Percentiles rank a stretch among this genome's conserved stretches.
These are phyloP conservation scores for Acleris holmiana DNA, from an alignment of 2,888 invertebrate genomes.

Conservation along the genomic window DNA sequence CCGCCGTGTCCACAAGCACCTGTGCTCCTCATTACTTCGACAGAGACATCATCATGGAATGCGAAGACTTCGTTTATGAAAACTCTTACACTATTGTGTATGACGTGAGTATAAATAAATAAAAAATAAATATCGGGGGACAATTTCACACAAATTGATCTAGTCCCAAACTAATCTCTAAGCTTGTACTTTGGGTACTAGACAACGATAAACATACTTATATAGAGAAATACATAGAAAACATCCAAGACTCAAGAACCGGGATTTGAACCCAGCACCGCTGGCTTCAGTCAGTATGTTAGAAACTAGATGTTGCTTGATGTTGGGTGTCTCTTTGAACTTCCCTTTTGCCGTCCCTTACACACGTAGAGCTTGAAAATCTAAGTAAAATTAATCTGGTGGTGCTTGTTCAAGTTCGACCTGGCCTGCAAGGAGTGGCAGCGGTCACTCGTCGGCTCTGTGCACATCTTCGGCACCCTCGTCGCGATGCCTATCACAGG, in stretches of 20 bases:
- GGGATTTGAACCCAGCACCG: too few species aligned
- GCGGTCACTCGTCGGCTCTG: conserved; percentile 87
- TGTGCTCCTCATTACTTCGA: conserved; percentile 65
- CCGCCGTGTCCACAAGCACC: conserved; percentile 14
- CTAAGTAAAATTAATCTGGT: neutral
- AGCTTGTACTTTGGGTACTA: too few species aligned
- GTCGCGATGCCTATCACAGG: conserved; percentile 31
- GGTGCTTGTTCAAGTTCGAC: conserved; percentile 73
- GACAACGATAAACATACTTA: too few species aligned
- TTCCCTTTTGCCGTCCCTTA: neutral
- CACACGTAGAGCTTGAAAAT: neutral
- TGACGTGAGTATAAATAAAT: conserved; percentile 58
- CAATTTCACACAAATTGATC: too few species aligned
- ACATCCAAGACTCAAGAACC: too few species aligned
- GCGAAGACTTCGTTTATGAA: conserved; percentile 61
- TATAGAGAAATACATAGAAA: too few species aligned
- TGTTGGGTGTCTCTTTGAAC: neutral
- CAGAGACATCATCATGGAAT: conserved; percentile 43
- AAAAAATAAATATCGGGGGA: too few species aligned
- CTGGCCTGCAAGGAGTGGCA: conserved; percentile 88
- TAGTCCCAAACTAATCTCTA: too few species aligned
- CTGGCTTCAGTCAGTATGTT: too few species aligned
- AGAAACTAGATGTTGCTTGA: neutral
- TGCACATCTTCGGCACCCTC: conserved; percentile 86
- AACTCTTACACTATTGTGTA: conserved; percentile 65